These are phyloP conservation scores for Dromaius novaehollandiae DNA, from an alignment of 2,113 vertebrate species.

Conservation along the genomic window DNA sequence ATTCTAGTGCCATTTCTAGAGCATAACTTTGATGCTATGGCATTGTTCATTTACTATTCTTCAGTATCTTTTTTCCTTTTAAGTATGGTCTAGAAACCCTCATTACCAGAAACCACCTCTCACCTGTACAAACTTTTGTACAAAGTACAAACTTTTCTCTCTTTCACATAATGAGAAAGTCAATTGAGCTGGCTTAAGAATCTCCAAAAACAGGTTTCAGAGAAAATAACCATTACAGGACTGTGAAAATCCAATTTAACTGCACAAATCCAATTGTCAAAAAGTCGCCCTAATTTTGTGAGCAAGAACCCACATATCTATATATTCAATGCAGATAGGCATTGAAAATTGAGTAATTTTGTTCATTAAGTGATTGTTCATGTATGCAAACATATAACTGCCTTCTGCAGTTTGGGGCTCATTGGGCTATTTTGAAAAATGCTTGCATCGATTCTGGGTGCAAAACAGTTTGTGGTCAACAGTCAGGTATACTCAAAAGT, in stretches of 20 bases:
- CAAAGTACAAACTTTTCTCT: not conserved
- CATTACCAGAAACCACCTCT: not conserved
- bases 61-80: not conserved
- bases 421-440: not conserved
- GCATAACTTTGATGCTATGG: not conserved
- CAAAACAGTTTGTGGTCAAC: not conserved
- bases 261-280: not conserved
- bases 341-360: not conserved
- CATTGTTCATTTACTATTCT: not conserved
- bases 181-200: not conserved
- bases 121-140: not conserved
- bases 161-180: not conserved
- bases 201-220: not conserved
- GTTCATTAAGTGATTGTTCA: slow-evolving; percentile 40
- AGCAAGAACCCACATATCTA: not conserved
- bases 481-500: not conserved
- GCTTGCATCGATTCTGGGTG: not conserved
- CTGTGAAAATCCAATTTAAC: not conserved
- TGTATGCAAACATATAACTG: slow-evolving; percentile 15
- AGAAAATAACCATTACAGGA: not conserved
- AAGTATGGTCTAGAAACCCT: not conserved
- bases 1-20: not conserved
- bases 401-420: not conserved
- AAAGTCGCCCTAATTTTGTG: not conserved
- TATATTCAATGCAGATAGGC: not conserved